These are phyloP conservation scores for Pyralis farinalis DNA, from an alignment of 2,888 invertebrate genomes.

Conservation along the genomic window DNA sequence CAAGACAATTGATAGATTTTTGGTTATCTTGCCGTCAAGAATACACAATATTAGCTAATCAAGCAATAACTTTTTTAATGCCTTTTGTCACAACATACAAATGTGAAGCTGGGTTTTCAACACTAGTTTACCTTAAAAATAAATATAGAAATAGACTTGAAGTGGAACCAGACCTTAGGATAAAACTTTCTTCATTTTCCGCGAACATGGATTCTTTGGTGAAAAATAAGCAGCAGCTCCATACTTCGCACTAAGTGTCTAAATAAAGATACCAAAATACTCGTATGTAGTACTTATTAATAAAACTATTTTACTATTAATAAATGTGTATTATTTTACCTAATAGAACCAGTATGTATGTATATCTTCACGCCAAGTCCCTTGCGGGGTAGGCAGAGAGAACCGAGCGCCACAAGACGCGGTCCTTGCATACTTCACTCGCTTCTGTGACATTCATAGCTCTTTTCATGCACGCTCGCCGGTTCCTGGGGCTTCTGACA, in stretches of 20 bases:
- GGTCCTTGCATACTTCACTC: no score
- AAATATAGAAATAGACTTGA: slow-evolving; percentile 10
- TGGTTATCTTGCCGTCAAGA: no score
- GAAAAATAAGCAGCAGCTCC: slow-evolving; percentile 5
- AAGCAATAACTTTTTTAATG: no score
- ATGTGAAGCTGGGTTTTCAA: slow-evolving; percentile 11
- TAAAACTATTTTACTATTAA: slow-evolving; percentile 3
- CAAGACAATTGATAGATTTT: no score
- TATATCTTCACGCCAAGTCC: no score
- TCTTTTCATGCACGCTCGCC: no score
- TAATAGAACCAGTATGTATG: no score
- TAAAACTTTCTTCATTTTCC: slow-evolving; percentile 7
- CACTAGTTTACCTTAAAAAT: slow-evolving; percentile 12
- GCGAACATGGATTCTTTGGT: slow-evolving; percentile 6
- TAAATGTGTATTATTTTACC: slow-evolving; percentile 3
- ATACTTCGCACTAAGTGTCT: slow-evolving; percentile 5
- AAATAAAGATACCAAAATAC: slow-evolving; percentile 7
- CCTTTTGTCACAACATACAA: slow-evolving; percentile 4
- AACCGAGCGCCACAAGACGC: no score
- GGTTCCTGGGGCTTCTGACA: no score
- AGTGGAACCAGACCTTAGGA: slow-evolving; percentile 11
- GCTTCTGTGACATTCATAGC: no score
- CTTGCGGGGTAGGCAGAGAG: no score
- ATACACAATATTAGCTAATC: no score
- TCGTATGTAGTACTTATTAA: slow-evolving; percentile 1